A percentile compares a stretch with the other conserved stretches of the same genome.
These are phyloP conservation scores for Gerris buenoi DNA, from an alignment of 1,140 invertebrate species.

Conservation along the genomic window DNA sequence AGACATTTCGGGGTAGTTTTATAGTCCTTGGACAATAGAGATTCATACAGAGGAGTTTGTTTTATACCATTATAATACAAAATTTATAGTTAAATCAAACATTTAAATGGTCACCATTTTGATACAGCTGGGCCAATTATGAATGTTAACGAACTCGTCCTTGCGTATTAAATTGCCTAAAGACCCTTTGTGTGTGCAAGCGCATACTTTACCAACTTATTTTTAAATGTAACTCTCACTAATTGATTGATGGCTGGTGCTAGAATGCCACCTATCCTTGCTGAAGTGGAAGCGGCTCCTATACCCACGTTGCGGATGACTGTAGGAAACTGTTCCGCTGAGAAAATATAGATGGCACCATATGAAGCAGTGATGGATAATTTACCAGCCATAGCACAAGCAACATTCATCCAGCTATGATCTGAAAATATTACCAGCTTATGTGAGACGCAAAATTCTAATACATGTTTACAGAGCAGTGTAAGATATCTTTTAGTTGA, in stretches of 20 bases:
- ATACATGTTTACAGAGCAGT: background rate
- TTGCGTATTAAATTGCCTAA: no score
- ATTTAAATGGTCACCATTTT: no score
- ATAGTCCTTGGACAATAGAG: no score
- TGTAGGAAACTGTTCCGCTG: constrained; percentile 71
- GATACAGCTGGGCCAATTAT: no score
- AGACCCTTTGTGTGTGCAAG: no score
- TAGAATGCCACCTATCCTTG: constrained; percentile 57
- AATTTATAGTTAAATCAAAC: no score
- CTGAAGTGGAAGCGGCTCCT: constrained; percentile 59
- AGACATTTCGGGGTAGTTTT: no score
- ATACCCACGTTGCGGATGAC: constrained; percentile 60
- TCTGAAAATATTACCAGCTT: no score
- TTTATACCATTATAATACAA: no score
- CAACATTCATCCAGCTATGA: constrained; percentile 41
- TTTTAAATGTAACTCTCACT: constrained; percentile 34
- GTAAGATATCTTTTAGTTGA: background rate
- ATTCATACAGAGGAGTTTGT: no score
- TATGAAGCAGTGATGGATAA: constrained; percentile 67
- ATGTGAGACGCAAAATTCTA: background rate
- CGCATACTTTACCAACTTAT: no score
- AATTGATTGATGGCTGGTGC: constrained; percentile 53
- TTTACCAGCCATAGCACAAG: constrained; percentile 64
- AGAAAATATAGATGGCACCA: constrained; percentile 62
- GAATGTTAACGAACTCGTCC: no score